phyloP scores from a whole-genome alignment of 2,113 vertebrate species.

The Mormyrus lacerda region DNA sequence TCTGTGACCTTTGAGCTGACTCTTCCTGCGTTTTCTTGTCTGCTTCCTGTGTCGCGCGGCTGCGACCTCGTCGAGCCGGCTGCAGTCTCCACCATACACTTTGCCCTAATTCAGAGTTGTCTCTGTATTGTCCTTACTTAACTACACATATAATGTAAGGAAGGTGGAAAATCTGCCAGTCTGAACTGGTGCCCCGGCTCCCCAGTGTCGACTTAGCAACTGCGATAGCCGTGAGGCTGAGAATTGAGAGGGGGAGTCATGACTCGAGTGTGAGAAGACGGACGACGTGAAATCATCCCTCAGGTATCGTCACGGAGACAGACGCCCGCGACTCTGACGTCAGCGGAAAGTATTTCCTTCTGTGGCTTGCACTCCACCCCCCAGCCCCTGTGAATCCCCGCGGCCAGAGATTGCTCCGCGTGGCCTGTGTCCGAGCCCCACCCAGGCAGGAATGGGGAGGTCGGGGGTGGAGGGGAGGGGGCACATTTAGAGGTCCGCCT shows the following conservation, averaged over 20 bases:
- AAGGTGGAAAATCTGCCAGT: slow-evolving; percentile 8
- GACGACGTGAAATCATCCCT: slow-evolving; percentile 46
- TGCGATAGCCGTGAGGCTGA: slow-evolving; percentile 27
- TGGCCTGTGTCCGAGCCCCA: neutral
- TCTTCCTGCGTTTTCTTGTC: neutral
- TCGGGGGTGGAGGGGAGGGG: neutral
- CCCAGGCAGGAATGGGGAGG: neutral
- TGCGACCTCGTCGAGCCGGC: slow-evolving; percentile 47
- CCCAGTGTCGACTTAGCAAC: slow-evolving; percentile 25
- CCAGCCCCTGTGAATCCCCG: slow-evolving; percentile 31
- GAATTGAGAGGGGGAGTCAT: slow-evolving; percentile 34
- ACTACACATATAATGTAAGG: neutral
- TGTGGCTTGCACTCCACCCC: slow-evolving; percentile 1
- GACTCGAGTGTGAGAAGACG: neutral
- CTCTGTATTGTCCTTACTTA: slow-evolving; percentile 26
- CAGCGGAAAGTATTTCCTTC: slow-evolving; percentile 47
- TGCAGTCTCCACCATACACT: slow-evolving; percentile 44
- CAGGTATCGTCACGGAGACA: slow-evolving; percentile 44
- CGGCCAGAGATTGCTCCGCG: slow-evolving; percentile 28
- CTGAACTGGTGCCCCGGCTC: neutral
- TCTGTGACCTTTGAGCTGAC: slow-evolving; percentile 8
- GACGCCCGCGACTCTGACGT: slow-evolving; percentile 44
- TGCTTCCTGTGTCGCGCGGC: slow-evolving; percentile 25
- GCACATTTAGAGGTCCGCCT: neutral
- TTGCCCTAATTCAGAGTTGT: slow-evolving; percentile 51